Conservation (phyloP, 1,140 invertebrate genomes). For the Forficula auricularia region DNA sequence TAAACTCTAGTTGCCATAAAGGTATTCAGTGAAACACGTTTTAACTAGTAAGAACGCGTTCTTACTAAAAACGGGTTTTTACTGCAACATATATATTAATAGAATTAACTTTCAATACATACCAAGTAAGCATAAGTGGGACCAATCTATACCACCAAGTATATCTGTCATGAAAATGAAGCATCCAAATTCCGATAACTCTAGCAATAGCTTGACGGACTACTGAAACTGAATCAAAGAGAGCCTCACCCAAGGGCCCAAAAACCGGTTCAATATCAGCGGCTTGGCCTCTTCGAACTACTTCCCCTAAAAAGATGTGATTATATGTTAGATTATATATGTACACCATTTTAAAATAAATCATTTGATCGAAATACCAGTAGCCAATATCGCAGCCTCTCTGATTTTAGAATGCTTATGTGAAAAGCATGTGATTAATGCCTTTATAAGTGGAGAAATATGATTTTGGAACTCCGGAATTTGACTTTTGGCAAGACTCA, state of each 20-base stretch:
- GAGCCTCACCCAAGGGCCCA: conserved; percentile 47
- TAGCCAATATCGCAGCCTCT: conserved; percentile 47
- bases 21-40: no score
- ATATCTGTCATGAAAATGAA: conserved; percentile 53
- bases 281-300: conserved; percentile 37
- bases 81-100: no score
- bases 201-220: conserved; percentile 47
- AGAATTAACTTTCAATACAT: conserved; percentile 12
- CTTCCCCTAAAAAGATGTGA: conserved; percentile 26
- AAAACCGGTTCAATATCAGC: conserved; percentile 20
- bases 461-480: conserved; percentile 52
- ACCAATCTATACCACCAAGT: conserved; percentile 57
- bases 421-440: conserved; percentile 46
- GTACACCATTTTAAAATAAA: no score
- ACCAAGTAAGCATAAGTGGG: conserved; percentile 54
- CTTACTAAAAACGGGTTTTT: no score
- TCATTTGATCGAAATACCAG: no score
- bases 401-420: conserved; percentile 70
- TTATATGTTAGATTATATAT: no score
- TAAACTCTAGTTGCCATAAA: no score
- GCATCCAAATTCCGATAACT: conserved; percentile 46
- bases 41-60: no score
- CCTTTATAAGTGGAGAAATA: conserved; percentile 50
- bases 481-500: conserved; percentile 39
- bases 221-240: conserved; percentile 53